phyloP scores from a whole-genome alignment of 2,113 vertebrate species.

The Columba livia region DNA sequence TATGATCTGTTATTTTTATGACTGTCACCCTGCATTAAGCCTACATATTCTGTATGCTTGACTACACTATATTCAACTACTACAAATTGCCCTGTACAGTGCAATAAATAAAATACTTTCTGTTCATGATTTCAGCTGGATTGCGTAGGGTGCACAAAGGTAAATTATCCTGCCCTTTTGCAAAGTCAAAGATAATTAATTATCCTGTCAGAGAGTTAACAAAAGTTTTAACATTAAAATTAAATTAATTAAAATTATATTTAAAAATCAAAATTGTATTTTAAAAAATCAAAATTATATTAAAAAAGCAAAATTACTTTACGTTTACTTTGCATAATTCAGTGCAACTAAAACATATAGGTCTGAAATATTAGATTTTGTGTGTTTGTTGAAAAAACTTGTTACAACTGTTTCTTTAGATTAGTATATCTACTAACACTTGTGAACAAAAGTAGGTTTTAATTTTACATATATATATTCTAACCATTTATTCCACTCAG shows the following conservation, averaged over 20 bases:
- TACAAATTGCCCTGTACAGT: background rate
- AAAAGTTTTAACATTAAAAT: background rate
- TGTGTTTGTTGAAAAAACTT: background rate
- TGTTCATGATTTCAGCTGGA: background rate
- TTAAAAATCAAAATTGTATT: background rate
- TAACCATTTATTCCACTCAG: background rate
- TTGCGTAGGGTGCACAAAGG: background rate
- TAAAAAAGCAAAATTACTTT: background rate
- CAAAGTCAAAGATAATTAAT: background rate
- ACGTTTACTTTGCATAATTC: background rate
- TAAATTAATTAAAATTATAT: background rate
- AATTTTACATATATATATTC: background rate
- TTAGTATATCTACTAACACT: background rate
- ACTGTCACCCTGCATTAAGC: background rate
- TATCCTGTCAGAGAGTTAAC: background rate
- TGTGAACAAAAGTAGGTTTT: background rate
- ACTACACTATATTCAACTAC: background rate
- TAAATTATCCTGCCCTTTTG: background rate
- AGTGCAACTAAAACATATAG: background rate
- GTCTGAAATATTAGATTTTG: background rate
- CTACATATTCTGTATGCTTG: background rate
- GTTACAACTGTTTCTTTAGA: background rate
- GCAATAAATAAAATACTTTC: background rate
- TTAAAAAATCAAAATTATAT: background rate
- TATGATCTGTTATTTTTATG: background rate